Base-by-base conservation (phyloP, 2,797 vertebrate species). In the Parotocinclus haroldoi region DNA sequence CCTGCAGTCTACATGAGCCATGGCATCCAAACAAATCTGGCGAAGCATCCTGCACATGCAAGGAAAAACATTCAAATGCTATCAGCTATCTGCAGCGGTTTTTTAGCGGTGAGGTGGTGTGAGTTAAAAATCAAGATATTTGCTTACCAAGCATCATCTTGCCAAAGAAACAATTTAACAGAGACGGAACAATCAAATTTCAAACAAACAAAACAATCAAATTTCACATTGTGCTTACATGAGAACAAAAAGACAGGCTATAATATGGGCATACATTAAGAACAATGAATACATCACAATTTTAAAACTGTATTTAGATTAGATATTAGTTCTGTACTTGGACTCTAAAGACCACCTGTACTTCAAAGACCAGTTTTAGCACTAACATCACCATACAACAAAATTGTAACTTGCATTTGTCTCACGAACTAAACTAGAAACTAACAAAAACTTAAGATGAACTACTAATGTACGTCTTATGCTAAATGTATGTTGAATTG, bases 71-170 rank as follows among this genome's bases (percentile, higher is more conserved):
- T 37, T 16, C 50, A 48, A 12, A 37, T 16, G 61, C 61, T 27
- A 27, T 27, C 27, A 54, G 56, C 55, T 42, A 52, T 55, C 56
- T 56, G 7, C 19, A 40, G 27, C 61, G 52, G 45, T 66, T 36
- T 71, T 54, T 36, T n/a, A 60, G 55, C 62, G 45, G 46, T 42
- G 2, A 51, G 17, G 18, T 27, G 2, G 27, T 54, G 68, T 58
- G 54, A 64, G 42, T 51, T 63, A 37, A 69, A n/a, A 50, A 63
- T 62, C 16, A 27, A 38, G 60, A 58, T 50, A 52, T 69, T 63
- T 42, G 13, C 67, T 69, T 62, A 69, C 59, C 12, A 48, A 7
- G 7, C 50, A 54, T 52, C 53, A 52, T 39, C 27, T 53, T 40
- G 57, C 63, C 63, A 55, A 50, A 18, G 9, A 44, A 56, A 10